Conservation (phyloP, 2,888 invertebrate species). For the Sipha maydis region DNA sequence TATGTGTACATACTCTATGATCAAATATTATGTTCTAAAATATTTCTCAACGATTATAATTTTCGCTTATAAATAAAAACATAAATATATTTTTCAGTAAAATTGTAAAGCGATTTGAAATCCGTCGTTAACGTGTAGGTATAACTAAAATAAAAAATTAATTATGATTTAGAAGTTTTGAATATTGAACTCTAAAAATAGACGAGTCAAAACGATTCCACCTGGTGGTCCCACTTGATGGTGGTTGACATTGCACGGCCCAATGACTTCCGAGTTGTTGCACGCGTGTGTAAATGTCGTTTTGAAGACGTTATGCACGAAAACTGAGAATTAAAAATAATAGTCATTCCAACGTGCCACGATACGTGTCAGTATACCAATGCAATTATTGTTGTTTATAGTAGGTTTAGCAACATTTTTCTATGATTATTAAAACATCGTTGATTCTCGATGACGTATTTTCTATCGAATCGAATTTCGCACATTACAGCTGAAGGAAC, state of each 20-base stretch:
- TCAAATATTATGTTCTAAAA: neutral
- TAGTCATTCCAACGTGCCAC: neutral
- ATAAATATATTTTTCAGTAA: no score
- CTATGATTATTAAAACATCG: no score
- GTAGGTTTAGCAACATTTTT: no score
- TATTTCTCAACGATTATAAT: neutral
- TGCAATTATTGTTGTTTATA: no score
- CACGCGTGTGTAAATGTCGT: neutral
- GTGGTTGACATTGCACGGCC: constrained; percentile 17
- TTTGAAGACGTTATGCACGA: neutral
- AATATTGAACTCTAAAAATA: constrained; percentile 15
- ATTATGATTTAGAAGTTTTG: neutral
- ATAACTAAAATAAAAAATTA: no score
- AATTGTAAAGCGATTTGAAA: no score
- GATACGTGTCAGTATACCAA: neutral
- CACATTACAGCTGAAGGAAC: no score
- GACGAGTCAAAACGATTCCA: constrained; percentile 17
- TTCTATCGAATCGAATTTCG: no score
- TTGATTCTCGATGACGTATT: no score
- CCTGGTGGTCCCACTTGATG: constrained; percentile 25
- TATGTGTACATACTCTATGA: neutral
- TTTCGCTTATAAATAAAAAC: neutral
- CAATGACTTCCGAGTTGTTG: neutral
- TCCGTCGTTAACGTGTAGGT: no score
- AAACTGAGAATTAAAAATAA: neutral